These are phyloP conservation scores for Crioceris asparagi DNA, from an alignment of 2,888 invertebrate genomes.

Conservation along the genomic window DNA sequence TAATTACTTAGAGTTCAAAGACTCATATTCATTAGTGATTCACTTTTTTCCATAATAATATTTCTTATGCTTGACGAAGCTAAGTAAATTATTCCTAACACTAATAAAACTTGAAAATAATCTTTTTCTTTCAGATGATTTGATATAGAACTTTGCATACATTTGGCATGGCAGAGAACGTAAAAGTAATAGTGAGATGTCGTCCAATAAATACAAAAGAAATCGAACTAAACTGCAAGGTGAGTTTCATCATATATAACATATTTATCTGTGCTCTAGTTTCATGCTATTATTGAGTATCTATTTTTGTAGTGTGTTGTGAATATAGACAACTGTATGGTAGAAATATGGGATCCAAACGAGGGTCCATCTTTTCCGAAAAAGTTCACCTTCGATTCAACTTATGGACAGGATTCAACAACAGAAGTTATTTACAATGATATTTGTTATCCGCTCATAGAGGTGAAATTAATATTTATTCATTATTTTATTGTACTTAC, in stretches of 20 bases:
- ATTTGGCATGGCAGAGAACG: constrained; percentile 47
- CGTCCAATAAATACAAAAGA: constrained; percentile 77
- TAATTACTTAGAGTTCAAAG: too few species aligned
- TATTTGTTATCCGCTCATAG: constrained; percentile 71
- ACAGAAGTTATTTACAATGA: constrained; percentile 83
- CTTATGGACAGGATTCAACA: constrained; percentile 64
- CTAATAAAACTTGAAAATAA: too few species aligned
- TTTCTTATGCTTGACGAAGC: too few species aligned
- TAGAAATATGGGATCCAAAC: constrained; percentile 53
- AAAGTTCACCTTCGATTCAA: constrained; percentile 74
- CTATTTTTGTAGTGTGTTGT: constrained; percentile 47
- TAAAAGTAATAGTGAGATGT: constrained; percentile 76
- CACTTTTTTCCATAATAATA: too few species aligned
- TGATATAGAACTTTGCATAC: constrained; percentile 8
- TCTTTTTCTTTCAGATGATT: constrained; percentile 14
- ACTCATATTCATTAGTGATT: too few species aligned
- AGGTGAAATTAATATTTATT: constrained; percentile 45
- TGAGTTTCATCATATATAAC: constrained; percentile 26
- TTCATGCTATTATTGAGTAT: neutral
- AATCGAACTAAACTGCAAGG: constrained; percentile 54
- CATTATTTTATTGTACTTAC: too few species aligned
- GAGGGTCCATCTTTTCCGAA: constrained; percentile 52
- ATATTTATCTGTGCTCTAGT: neutral
- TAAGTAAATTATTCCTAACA: too few species aligned
- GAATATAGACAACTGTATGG: constrained; percentile 49